phyloP scores from a whole-genome alignment of 2,113 vertebrate genomes.

The Heterotis niloticus region DNA sequence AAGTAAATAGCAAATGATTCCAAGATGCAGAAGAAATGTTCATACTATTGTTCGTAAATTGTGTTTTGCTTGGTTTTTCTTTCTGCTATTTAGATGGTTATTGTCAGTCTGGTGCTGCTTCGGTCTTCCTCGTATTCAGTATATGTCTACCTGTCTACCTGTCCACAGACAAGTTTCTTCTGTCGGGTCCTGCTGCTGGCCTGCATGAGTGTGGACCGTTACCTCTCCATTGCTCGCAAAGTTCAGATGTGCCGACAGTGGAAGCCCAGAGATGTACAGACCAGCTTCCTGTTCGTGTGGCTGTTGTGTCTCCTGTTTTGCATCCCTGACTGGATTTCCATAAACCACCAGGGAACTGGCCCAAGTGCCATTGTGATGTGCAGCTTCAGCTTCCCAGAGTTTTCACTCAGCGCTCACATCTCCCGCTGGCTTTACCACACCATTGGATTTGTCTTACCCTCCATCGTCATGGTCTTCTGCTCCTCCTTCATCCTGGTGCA shows the following conservation, averaged over 20 bases:
- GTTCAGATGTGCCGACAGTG: conserved; percentile 52
- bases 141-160: not conserved
- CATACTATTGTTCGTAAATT: too few relatives aligned
- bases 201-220: conserved; percentile 66
- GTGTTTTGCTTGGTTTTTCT: too few relatives aligned
- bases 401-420: not conserved
- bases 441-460: conserved; percentile 63
- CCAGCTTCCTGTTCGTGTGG: conserved; percentile 60
- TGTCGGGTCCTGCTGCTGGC: conserved; percentile 67
- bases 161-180: conserved; percentile 67
- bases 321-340: conserved; percentile 60
- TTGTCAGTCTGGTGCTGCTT: not conserved
- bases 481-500: conserved; percentile 53
- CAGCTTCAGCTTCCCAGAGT: conserved; percentile 27
- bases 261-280: conserved; percentile 31
- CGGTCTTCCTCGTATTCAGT: not conserved
- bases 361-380: conserved; percentile 44
- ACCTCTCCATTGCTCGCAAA: conserved; percentile 55
- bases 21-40: too few relatives aligned
- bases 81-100: too few relatives aligned
- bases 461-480: conserved; percentile 52
- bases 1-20: too few relatives aligned
- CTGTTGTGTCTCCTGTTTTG: conserved; percentile 59
- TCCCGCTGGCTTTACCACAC: conserved; percentile 55
- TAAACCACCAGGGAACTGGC: not conserved